phyloP scores from a whole-genome alignment of 2,888 invertebrate genomes.

The Luffia ferchaultella region DNA sequence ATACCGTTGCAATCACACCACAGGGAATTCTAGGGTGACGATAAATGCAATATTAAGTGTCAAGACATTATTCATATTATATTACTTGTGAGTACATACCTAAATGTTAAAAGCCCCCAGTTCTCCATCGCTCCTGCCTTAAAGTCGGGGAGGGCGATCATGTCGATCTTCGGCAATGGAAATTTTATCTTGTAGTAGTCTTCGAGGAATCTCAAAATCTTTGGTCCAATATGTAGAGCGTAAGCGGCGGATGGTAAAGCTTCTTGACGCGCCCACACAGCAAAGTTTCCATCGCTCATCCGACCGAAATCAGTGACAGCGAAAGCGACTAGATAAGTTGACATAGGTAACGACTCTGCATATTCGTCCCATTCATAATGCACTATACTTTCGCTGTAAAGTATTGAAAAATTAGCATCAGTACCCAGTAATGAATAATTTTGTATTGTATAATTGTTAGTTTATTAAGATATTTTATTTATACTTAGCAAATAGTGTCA shows the following conservation, averaged over 20 bases:
- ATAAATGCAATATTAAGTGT: too few species aligned
- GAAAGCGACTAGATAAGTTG: constrained; percentile 89
- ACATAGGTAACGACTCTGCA: constrained; percentile 82
- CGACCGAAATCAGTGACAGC: constrained; percentile 79
- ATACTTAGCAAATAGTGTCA: too few species aligned
- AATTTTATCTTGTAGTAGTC: constrained; percentile 79
- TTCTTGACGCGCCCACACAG: constrained; percentile 75
- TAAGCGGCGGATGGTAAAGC: constrained; percentile 77
- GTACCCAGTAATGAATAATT: too few species aligned
- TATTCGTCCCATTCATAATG: constrained; percentile 82
- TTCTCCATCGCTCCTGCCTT: constrained; percentile 91
- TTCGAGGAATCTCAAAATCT: constrained; percentile 74
- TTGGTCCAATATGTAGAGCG: constrained; percentile 79
- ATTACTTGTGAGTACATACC: constrained; percentile 53
- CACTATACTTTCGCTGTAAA: constrained; percentile 60
- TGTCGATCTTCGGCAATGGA: constrained; percentile 84
- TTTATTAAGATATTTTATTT: too few species aligned
- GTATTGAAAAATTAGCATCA: too few species aligned
- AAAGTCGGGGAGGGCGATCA: constrained; percentile 94
- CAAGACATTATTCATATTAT: too few species aligned
- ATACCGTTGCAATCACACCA: too few species aligned
- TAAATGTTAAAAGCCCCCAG: constrained; percentile 82
- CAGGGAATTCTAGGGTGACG: too few species aligned
- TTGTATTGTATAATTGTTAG: too few species aligned
- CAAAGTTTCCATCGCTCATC: constrained; percentile 65